Evolutionary conservation across 1,140 invertebrate genomes (phyloP), one percentile per base, ranked within the genome.

Genomic region (Pantala flavescens): DNA sequence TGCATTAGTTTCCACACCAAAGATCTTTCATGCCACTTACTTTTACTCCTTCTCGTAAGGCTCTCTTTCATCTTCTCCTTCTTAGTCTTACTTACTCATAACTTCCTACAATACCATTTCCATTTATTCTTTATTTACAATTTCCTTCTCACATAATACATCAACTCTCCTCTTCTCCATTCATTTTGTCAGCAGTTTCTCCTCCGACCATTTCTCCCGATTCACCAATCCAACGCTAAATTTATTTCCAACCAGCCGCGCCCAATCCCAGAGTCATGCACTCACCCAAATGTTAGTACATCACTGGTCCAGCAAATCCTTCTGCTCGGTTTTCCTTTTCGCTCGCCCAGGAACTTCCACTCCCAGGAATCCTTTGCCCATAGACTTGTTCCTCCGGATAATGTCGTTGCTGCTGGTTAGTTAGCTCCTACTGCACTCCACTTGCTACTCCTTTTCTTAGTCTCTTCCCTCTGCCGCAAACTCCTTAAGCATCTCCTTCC

Each of bases 371-470:
- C 28, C 28, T 36, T 21, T 63, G 49, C n/a, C n/a, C 49, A 63
- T 63, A 12, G 49, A 63, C 49, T 63, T 63, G 49, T 63, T 63
- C 49, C 49, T 63, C 49, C 49, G 49, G 49, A 63, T 63, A 63
- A 63, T 63, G 49, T 63, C 49, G 49, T 63, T 63, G 49, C 49
- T 63, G 49, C 14, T 63, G 49, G 49, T 63, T 63, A 63, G 49
- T 63, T 63, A 63, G 49, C 49, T 63, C 12, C 49, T 21, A 63
- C 49, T 21, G 49, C 49, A 63, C 49, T 63, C 49, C 49, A 63
- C 3, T 63, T 19, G 49, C 49, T 63, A 63, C 49, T 21, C 49
- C 49, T 63, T 63, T 63, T 12, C 49, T 21, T 63, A 14, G 28
- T 63, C 49, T 63, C 16, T 7, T 63, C 16, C 49, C 12, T 12